Evolutionary conservation across 2,888 invertebrate genomes (phyloP).

Genomic region (Tipula confusa): DNA sequence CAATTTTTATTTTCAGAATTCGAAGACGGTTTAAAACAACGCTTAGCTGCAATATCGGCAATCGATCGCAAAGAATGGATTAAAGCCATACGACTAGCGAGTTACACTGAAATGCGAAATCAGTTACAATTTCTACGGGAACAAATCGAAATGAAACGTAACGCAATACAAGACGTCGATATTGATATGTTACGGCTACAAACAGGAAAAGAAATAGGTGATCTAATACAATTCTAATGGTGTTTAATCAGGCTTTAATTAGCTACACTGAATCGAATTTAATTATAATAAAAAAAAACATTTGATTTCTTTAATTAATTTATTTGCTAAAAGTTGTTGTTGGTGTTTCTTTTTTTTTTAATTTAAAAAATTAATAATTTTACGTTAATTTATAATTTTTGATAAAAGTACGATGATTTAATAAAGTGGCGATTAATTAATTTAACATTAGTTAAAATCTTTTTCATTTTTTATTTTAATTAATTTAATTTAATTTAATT

Average conservation of each 20-base stretch:
- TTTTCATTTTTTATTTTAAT: constrained; percentile 13
- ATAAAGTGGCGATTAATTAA: constrained; percentile 20
- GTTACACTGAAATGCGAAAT: constrained; percentile 75
- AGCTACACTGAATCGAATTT: neutral
- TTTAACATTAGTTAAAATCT: neutral
- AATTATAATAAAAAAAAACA: neutral
- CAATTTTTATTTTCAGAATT: constrained; percentile 57
- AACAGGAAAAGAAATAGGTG: constrained; percentile 66
- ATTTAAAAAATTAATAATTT: no score
- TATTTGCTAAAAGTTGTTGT: neutral
- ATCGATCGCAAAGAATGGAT: constrained; percentile 82
- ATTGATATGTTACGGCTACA: constrained; percentile 66
- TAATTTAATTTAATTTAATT: neutral
- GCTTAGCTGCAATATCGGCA: constrained; percentile 74
- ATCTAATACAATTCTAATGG: constrained; percentile 48
- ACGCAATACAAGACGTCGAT: constrained; percentile 58
- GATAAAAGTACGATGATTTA: neutral
- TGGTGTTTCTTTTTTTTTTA: neutral
- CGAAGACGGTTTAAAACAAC: constrained; percentile 76
- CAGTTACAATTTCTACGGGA: constrained; percentile 59
- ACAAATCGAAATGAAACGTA: constrained; percentile 58
- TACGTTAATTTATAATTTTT: neutral
- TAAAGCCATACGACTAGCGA: constrained; percentile 75
- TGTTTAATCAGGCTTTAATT: neutral
- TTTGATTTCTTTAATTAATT: neutral